phyloP scores from a whole-genome alignment of 2,113 vertebrate species.

The Cephalophus harveyi region DNA sequence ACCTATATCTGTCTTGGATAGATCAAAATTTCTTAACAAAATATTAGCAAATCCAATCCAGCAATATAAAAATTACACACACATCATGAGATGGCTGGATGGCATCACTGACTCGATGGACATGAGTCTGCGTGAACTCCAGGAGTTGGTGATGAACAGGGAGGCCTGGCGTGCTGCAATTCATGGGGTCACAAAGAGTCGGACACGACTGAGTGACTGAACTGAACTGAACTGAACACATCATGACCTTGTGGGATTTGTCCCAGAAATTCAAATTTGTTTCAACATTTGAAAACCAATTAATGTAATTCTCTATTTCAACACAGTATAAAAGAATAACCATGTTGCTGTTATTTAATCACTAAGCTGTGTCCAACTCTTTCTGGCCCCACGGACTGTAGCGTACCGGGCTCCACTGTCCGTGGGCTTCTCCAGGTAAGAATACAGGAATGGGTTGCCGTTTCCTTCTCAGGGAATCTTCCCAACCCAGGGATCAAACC shows the following conservation, averaged over 20 bases:
- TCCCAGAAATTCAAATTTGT: not conserved
- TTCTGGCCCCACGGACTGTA: not conserved
- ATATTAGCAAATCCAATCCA: not conserved
- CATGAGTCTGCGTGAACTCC: too few species aligned
- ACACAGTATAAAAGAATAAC: not conserved
- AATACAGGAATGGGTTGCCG: not conserved
- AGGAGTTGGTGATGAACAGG: too few species aligned
- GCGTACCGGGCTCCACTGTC: not conserved
- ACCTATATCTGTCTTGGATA: not conserved
- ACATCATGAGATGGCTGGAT: not conserved
- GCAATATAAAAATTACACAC: not conserved
- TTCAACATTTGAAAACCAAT: not conserved
- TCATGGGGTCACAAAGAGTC: too few species aligned
- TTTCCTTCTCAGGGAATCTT: not conserved
- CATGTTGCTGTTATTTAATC: not conserved
- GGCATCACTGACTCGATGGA: too few species aligned
- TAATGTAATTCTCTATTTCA: not conserved
- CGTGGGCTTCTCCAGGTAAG: not conserved
- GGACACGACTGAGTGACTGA: accelerated
- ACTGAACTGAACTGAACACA: not conserved
- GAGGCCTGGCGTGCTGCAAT: accelerated
- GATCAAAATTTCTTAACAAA: not conserved
- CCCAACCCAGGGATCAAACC: not conserved
- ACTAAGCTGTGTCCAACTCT: not conserved
- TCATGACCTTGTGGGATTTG: not conserved